These are phyloP conservation scores for Cathartes aura DNA, from an alignment of 2,113 vertebrate genomes.

Conservation along the genomic window DNA sequence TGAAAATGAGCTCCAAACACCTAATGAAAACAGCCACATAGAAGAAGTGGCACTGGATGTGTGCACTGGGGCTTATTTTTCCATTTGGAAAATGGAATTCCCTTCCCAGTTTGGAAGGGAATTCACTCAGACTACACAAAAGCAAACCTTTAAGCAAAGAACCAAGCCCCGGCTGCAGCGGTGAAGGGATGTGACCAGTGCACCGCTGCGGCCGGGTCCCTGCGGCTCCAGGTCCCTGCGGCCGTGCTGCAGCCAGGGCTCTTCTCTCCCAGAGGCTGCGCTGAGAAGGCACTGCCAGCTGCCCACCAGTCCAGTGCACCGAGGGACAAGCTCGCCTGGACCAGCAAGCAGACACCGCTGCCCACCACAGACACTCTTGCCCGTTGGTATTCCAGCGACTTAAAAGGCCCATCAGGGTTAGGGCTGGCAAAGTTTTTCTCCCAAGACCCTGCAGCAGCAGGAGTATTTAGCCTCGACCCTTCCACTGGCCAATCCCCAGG, in stretches of 20 bases:
- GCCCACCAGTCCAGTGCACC: background rate
- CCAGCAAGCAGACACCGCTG: background rate
- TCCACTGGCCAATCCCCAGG: background rate
- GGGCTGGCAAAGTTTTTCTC: background rate
- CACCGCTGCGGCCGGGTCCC: fast-evolving
- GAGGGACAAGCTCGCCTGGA: background rate
- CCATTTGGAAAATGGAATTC: background rate
- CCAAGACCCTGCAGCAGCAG: background rate
- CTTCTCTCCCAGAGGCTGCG: background rate
- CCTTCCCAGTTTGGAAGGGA: background rate
- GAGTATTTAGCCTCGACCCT: fast-evolving
- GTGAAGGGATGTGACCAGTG: fast-evolving
- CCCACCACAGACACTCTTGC: background rate
- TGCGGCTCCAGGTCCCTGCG: fast-evolving
- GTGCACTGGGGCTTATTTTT: background rate
- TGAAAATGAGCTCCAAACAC: background rate
- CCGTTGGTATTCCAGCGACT: background rate
- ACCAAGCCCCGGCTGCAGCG: background rate
- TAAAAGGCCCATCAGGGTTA: background rate
- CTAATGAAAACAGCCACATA: background rate
- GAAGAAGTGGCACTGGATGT: background rate
- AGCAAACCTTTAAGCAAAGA: background rate
- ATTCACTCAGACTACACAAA: background rate
- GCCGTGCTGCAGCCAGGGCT: background rate
- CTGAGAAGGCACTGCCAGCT: background rate